Conservation (phyloP, 92 coral and sea anemone species). For the Metridium senile region DNA sequence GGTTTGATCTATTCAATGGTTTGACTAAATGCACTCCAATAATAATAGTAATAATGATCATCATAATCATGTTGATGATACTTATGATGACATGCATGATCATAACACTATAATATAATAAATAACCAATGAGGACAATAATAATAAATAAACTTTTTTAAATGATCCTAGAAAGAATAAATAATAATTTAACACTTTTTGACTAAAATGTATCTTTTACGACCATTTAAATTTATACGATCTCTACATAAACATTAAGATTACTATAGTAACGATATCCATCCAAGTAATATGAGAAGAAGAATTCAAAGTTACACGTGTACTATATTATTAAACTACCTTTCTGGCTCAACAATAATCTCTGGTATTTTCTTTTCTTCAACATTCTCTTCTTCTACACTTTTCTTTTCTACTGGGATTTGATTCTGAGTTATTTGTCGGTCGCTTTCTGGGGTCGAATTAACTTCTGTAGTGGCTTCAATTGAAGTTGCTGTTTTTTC, state of each 20-base stretch:
- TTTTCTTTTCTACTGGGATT: constrained; percentile 1
- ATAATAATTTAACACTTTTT: not conserved
- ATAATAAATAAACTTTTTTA: too few species aligned
- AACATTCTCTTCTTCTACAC: constrained; percentile 7
- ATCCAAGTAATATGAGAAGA: not conserved
- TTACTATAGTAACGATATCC: not conserved
- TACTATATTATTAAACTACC: constrained; percentile 24
- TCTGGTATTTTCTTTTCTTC: constrained; percentile 50
- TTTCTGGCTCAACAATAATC: constrained; percentile 70
- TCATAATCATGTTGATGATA: too few species aligned
- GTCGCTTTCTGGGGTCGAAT: constrained; percentile 66
- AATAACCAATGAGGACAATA: too few species aligned
- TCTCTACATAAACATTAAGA: not conserved
- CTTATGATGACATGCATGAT: too few species aligned
- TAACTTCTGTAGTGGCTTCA: constrained; percentile 22
- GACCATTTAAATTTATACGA: not conserved
- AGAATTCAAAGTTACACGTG: constrained; percentile 11
- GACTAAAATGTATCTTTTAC: too few species aligned
- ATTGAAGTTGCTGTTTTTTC: not conserved
- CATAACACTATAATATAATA: too few species aligned
- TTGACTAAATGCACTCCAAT: too few species aligned
- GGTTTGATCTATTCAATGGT: too few species aligned
- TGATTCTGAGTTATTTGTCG: not conserved
- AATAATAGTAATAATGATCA: too few species aligned
- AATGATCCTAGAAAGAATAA: too few species aligned